Percentiles rank a stretch among this genome's conserved stretches.
Conservation (phyloP, 2,888 invertebrate species). For the Pyrrhosoma nymphula region DNA sequence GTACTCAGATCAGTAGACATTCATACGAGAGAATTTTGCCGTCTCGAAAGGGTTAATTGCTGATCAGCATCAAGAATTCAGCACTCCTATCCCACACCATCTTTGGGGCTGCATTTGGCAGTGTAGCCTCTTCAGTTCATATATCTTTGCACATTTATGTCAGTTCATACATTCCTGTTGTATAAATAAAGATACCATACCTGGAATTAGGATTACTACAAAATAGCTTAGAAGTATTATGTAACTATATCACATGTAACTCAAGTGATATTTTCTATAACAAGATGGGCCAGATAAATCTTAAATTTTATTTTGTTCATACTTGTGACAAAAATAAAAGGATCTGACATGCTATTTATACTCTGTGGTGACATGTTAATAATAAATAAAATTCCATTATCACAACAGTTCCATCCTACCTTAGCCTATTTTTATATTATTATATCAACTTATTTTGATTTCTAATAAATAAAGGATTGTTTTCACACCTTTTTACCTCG, state of each 20-base stretch:
- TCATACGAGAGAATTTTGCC: too few species aligned
- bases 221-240: background rate
- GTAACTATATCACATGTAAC: conserved; percentile 28
- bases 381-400: conserved; percentile 54
- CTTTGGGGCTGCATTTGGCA: background rate
- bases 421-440: conserved; percentile 45
- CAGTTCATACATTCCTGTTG: conserved; percentile 37
- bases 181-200: conserved; percentile 48
- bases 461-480: conserved; percentile 47
- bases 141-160: conserved; percentile 44
- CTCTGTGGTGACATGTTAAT: conserved; percentile 36
- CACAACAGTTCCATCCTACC: conserved; percentile 46
- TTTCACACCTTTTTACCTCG: conserved; percentile 10
- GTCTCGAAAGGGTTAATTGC: too few species aligned
- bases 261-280: background rate
- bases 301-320: conserved; percentile 4
- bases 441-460: conserved; percentile 3
- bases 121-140: background rate
- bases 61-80: conserved; percentile 59
- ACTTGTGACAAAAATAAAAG: conserved; percentile 53
- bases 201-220: conserved; percentile 31
- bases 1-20: too few species aligned
- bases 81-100: conserved; percentile 11
- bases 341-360: conserved; percentile 52
- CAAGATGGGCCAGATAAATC: background rate